Evolutionary conservation across 2,888 invertebrate genomes (phyloP).

Genomic region (Cyclophora punctaria): DNA sequence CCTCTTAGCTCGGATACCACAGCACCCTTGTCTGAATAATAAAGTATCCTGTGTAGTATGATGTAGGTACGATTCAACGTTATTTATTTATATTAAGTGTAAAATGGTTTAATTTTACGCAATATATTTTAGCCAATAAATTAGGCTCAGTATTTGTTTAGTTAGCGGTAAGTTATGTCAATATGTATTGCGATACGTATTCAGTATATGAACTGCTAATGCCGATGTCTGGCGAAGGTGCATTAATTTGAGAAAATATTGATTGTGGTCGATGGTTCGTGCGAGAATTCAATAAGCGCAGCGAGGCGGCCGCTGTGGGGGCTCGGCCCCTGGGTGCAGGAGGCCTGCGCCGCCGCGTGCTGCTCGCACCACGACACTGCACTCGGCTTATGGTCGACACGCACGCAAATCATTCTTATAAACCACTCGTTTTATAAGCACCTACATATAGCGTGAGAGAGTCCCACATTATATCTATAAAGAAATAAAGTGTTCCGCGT

Average conservation of each 20-base stretch:
- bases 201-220: constrained; percentile 17
- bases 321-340: constrained; percentile 49
- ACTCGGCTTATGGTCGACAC: constrained; percentile 50
- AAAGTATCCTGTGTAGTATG: background rate
- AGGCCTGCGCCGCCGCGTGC: constrained; percentile 40
- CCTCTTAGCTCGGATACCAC: constrained; percentile 24
- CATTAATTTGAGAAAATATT: constrained; percentile 35
- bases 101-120: too few relatives aligned
- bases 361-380: constrained; percentile 41
- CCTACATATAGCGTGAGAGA: constrained; percentile 48
- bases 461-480: constrained; percentile 34
- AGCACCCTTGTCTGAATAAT: constrained; percentile 38
- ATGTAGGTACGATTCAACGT: too few relatives aligned
- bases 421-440: constrained; percentile 19
- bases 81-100: too few relatives aligned
- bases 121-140: too few relatives aligned
- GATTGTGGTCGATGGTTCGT: constrained; percentile 46
- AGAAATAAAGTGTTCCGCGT: constrained; percentile 20
- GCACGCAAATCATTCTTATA: constrained; percentile 51
- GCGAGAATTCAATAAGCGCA: constrained; percentile 58
- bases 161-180: too few relatives aligned
- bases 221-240: constrained; percentile 11
- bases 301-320: constrained; percentile 41
- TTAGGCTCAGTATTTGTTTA: too few relatives aligned
- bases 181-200: constrained; percentile 7